phyloP scores from a whole-genome alignment of 2,113 vertebrate species.

The Taurulus bubalis region DNA sequence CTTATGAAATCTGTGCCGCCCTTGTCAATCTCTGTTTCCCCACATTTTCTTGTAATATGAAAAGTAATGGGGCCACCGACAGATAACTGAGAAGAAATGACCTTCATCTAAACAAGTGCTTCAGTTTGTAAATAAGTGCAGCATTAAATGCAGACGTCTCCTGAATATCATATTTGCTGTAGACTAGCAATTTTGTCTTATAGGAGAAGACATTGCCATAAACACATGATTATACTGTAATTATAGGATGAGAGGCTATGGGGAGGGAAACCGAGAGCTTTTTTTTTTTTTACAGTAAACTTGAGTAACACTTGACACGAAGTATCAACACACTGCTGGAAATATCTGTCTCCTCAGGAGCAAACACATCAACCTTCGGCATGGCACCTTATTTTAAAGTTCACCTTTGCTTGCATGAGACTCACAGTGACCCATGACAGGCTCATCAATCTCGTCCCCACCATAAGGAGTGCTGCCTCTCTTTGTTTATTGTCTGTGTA shows the following conservation, averaged over 20 bases:
- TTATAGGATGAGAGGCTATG: constrained; percentile 32
- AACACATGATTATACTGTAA: constrained; percentile 53
- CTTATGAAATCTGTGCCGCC: neutral
- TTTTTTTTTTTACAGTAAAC: constrained; percentile 8
- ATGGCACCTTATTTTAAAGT: neutral
- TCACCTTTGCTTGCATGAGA: neutral
- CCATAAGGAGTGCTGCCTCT: neutral
- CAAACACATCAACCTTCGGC: neutral
- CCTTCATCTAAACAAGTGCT: constrained; percentile 12
- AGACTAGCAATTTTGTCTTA: constrained; percentile 46
- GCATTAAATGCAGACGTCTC: constrained; percentile 13
- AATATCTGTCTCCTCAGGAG: constrained; percentile 29
- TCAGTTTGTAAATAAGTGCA: constrained; percentile 18
- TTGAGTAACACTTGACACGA: constrained; percentile 42
- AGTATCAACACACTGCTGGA: constrained; percentile 3
- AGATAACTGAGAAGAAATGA: constrained; percentile 11
- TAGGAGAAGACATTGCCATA: constrained; percentile 37
- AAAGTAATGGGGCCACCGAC: neutral
- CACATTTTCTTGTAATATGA: constrained; percentile 8
- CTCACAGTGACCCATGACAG: neutral
- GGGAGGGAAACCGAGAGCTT: neutral
- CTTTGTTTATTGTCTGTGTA: neutral
- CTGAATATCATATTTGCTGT: constrained; percentile 21
- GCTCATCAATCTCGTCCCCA: neutral
- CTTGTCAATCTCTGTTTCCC: constrained; percentile 12